Percentiles rank a stretch among this genome's conserved stretches.
Conservation (phyloP, 2,113 vertebrate species). For the Megaleporinus macrocephalus region DNA sequence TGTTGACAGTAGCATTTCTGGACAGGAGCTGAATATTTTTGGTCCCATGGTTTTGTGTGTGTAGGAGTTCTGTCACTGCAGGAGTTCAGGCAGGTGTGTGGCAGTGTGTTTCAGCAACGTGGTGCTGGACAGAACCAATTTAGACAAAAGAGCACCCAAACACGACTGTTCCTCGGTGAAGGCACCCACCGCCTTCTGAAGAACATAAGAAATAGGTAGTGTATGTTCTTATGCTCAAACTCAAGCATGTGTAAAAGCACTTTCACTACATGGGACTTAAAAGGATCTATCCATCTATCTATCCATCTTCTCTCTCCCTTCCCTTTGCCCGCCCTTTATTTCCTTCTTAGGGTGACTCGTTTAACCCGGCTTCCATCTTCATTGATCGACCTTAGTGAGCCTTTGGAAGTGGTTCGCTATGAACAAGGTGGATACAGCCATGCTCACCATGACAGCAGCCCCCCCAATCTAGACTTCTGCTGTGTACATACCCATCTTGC, state of each 20-base stretch:
- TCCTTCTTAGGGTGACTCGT: slow-evolving; percentile 82
- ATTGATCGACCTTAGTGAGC: slow-evolving; percentile 93
- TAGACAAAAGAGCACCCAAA: slow-evolving; percentile 90
- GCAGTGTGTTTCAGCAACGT: slow-evolving; percentile 83
- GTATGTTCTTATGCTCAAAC: neutral
- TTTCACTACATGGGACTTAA: too few relatives aligned
- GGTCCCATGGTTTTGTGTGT: slow-evolving; percentile 12
- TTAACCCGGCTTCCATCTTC: slow-evolving; percentile 87
- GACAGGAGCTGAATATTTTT: too few relatives aligned
- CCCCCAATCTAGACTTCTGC: slow-evolving; percentile 83
- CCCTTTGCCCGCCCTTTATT: neutral
- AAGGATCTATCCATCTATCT: too few relatives aligned
- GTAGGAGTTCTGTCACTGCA: slow-evolving; percentile 87
- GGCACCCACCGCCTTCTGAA: slow-evolving; percentile 90
- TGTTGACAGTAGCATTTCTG: too few relatives aligned
- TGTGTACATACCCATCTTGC: slow-evolving; percentile 92
- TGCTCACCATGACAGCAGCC: slow-evolving; percentile 93
- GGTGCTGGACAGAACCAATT: slow-evolving; percentile 77
- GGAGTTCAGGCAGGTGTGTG: slow-evolving; percentile 87
- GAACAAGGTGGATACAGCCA: slow-evolving; percentile 91
- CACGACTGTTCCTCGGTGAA: slow-evolving; percentile 90
- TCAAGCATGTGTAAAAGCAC: too few relatives aligned
- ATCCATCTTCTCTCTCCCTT: neutral
- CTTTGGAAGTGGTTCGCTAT: slow-evolving; percentile 90
- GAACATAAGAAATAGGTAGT: slow-evolving; percentile 87